A percentile compares a stretch with the other conserved stretches of the same genome.
Conservation (phyloP, 1,140 invertebrate species). For the Eupeodes corollae region DNA sequence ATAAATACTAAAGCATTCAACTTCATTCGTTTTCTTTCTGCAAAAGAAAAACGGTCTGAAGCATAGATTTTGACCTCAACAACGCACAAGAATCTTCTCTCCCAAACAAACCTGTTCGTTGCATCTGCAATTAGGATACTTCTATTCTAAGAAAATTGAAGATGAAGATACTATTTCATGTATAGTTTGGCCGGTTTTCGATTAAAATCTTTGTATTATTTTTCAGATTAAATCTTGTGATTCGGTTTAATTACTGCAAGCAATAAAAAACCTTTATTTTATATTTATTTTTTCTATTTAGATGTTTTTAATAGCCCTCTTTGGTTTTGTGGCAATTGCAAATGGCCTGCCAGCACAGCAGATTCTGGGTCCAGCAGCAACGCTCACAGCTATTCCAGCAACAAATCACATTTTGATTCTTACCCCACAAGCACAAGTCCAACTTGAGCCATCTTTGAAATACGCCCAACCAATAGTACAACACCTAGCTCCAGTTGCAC, state of each 20-base stretch:
- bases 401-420: conserved; percentile 32
- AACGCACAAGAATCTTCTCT: too few species aligned
- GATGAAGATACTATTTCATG: too few species aligned
- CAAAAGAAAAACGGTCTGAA: too few species aligned
- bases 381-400: conserved; percentile 13
- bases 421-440: conserved; percentile 32
- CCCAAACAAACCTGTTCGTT: too few species aligned
- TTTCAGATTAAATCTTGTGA: conserved; percentile 2
- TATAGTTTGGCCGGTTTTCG: too few species aligned
- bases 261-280: background rate
- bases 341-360: conserved; percentile 11
- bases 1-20: too few species aligned
- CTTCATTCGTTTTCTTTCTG: too few species aligned
- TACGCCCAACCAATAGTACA: conserved; percentile 19
- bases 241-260: background rate
- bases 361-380: conserved; percentile 8
- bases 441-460: conserved; percentile 23
- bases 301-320: conserved; percentile 25
- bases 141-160: too few species aligned
- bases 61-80: too few species aligned
- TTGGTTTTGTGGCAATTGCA: conserved; percentile 19
- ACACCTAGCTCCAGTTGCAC: conserved; percentile 27
- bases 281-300: conserved; percentile 1
- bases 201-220: too few species aligned
- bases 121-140: too few species aligned